Percentiles rank a stretch among this genome's conserved stretches.
Evolutionary conservation across 2,113 vertebrate genomes (phyloP).

Genomic region (Podarcis muralis): DNA sequence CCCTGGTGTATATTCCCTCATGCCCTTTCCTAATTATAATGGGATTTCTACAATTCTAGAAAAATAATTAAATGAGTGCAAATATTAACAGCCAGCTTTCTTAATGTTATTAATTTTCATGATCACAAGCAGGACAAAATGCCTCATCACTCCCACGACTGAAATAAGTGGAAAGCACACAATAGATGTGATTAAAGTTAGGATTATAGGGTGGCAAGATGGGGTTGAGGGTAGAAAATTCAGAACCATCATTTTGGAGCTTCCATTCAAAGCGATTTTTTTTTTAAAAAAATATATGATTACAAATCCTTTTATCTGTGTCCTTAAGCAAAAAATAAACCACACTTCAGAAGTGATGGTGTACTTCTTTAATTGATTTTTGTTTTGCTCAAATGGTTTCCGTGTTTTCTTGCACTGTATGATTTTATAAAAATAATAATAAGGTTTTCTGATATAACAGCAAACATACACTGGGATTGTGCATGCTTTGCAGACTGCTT

Average conservation of each 20-base stretch:
- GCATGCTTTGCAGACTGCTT: too few relatives aligned
- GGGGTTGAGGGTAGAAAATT: background rate
- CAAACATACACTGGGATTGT: too few relatives aligned
- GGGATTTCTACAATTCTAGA: background rate
- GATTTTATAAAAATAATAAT: too few relatives aligned
- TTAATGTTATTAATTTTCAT: background rate
- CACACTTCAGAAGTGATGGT: background rate
- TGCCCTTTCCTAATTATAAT: constrained; percentile 12
- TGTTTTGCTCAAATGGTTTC: too few relatives aligned
- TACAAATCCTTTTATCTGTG: background rate
- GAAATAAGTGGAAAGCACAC: background rate
- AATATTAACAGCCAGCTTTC: constrained; percentile 1
- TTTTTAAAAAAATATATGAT: background rate
- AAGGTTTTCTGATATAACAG: too few relatives aligned
- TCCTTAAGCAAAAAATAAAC: background rate
- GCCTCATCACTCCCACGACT: background rate
- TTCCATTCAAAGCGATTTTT: background rate
- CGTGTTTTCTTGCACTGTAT: too few relatives aligned
- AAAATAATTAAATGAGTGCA: background rate
- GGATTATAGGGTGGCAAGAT: background rate
- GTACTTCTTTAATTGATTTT: too few relatives aligned
- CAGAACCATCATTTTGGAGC: background rate
- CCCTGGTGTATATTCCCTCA: background rate
- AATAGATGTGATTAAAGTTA: background rate
- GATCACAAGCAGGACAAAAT: background rate